Percentiles rank a stretch among this genome's conserved stretches.
These are phyloP conservation scores for Ophioninae sp. DNA, from an alignment of 2,888 invertebrate genomes.

Conservation along the genomic window DNA sequence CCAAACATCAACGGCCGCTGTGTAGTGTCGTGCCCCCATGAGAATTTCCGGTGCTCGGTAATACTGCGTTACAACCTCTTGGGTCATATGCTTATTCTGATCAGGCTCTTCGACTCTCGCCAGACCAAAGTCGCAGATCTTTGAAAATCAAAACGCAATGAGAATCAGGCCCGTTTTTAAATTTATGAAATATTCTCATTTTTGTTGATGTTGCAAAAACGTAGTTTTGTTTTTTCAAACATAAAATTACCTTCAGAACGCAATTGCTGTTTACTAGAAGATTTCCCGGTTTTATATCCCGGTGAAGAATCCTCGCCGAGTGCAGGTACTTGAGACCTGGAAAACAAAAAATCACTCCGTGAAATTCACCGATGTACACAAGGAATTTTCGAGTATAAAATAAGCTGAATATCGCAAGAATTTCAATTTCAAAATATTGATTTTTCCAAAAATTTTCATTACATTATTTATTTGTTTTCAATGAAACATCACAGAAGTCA, in stretches of 20 bases:
- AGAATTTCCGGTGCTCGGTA: constrained; percentile 99
- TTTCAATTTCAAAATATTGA: not conserved
- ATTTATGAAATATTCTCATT: not conserved
- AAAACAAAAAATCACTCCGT: constrained; percentile 71
- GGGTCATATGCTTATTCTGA: constrained; percentile 97
- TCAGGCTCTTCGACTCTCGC: constrained; percentile 98
- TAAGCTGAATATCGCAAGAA: not conserved
- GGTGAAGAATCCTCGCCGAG: constrained; percentile 98
- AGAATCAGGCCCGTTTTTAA: not conserved
- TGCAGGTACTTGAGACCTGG: constrained; percentile 98
- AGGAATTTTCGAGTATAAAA: not conserved
- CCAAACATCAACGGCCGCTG: constrained; percentile 99
- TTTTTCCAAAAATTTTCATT: not conserved
- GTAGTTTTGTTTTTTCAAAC: not conserved
- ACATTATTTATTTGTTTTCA: too few species aligned
- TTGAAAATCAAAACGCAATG: constrained; percentile 60
- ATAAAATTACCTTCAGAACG: constrained; percentile 90
- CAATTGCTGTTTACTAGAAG: constrained; percentile 99
- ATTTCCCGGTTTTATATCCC: constrained; percentile 99
- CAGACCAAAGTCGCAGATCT: constrained; percentile 99
- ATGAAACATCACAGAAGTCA: too few species aligned
- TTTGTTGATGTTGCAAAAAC: not conserved
- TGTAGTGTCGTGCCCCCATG: constrained; percentile 99
- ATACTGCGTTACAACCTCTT: constrained; percentile 99
- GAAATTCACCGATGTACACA: not conserved